phyloP scores from a whole-genome alignment of 2,888 invertebrate species.

The Cheilosia variabilis region DNA sequence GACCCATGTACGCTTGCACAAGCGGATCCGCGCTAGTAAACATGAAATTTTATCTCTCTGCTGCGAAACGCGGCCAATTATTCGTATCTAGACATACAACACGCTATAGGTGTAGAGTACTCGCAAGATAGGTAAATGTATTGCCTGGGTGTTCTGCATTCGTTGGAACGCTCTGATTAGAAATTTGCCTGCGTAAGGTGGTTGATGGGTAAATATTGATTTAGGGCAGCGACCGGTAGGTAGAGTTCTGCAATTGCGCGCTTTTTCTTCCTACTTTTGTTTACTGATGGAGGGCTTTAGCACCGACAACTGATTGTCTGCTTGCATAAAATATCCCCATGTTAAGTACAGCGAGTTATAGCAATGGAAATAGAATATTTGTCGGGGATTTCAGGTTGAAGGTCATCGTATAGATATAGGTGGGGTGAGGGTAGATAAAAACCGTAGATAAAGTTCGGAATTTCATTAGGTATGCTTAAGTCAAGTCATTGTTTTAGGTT shows the following conservation, averaged over 20 bases:
- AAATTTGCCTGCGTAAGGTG: constrained; percentile 67
- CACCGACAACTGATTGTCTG: not conserved
- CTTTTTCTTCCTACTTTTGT: constrained; percentile 2
- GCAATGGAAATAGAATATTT: not conserved
- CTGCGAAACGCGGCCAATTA: constrained; percentile 7
- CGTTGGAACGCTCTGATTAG: constrained; percentile 45
- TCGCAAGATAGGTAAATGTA: not conserved
- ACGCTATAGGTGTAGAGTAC: not conserved
- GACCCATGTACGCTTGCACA: constrained; percentile 11
- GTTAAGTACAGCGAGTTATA: not conserved
- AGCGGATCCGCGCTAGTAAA: constrained; percentile 43
- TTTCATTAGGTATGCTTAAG: no score
- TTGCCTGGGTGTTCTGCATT: constrained; percentile 15
- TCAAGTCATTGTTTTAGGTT: no score
- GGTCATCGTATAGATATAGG: no score
- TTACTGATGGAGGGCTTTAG: not conserved
- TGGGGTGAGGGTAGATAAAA: no score
- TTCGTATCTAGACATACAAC: not conserved
- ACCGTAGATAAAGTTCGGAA: no score
- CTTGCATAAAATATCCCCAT: not conserved
- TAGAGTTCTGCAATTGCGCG: constrained; percentile 28
- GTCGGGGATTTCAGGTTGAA: no score
- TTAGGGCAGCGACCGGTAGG: constrained; percentile 43
- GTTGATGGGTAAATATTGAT: constrained; percentile 58
- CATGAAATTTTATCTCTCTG: constrained; percentile 34